Evolutionary conservation across 2,888 invertebrate species (phyloP).

Genomic region (Eulithis testata): DNA sequence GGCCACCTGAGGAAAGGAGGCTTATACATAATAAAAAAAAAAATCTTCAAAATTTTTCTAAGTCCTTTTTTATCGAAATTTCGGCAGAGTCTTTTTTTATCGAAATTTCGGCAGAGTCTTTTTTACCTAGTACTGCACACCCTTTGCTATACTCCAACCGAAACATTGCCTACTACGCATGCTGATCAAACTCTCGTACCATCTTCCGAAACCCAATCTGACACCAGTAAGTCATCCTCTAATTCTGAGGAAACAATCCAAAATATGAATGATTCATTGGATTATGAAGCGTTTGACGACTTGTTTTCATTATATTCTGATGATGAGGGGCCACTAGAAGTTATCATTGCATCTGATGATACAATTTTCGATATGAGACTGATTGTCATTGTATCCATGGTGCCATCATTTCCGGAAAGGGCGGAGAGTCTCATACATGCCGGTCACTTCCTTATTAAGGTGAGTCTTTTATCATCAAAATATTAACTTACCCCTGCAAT

Average conservation of each 20-base stretch:
- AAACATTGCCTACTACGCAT: not conserved
- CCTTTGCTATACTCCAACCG: no score
- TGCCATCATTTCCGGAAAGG: slow-evolving; percentile 3
- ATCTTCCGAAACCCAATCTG: not conserved
- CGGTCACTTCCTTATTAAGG: slow-evolving; percentile 17
- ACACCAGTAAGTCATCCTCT: not conserved
- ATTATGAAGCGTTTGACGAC: not conserved
- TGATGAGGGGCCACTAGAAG: not conserved
- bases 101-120: no score
- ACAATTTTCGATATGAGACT: not conserved
- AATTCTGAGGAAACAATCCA: not conserved
- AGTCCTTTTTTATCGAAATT: no score
- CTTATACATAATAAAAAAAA: no score
- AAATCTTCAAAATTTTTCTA: no score
- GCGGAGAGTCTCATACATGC: slow-evolving; percentile 9
- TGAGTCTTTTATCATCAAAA: slow-evolving; percentile 2
- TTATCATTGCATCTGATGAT: not conserved
- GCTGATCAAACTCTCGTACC: not conserved
- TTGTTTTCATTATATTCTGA: not conserved
- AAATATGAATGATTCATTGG: not conserved
- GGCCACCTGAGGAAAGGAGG: no score
- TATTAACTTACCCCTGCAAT: not conserved
- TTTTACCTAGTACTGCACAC: no score
- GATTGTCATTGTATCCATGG: slow-evolving; percentile 19
- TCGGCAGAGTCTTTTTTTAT: no score